phyloP scores from a whole-genome alignment of 1,140 invertebrate genomes.

The Pseudomyrmex pallidus region DNA sequence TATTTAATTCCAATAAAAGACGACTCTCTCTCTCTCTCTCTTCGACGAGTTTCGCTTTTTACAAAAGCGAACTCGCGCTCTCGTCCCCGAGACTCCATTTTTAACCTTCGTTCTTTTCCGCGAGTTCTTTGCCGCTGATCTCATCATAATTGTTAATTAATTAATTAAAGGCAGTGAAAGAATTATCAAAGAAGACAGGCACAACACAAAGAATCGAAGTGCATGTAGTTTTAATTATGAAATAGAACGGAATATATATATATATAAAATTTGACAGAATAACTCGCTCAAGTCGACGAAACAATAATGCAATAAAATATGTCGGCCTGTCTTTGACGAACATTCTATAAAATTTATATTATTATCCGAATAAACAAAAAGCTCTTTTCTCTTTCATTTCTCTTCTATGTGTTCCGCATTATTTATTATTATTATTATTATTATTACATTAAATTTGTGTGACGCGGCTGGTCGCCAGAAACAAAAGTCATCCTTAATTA shows the following conservation, averaged over 20 bases:
- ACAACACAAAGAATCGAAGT: slow-evolving; percentile 22
- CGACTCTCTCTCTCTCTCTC: too few species aligned
- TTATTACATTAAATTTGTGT: neutral
- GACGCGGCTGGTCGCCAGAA: slow-evolving; percentile 30
- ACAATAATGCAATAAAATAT: too few species aligned
- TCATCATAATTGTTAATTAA: slow-evolving; percentile 61
- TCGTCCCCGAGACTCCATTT: slow-evolving; percentile 13
- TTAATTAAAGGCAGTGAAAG: slow-evolving; percentile 55
- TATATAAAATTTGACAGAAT: neutral
- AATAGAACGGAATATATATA: neutral
- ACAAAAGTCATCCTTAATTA: slow-evolving; percentile 56
- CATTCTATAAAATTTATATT: slow-evolving; percentile 4
- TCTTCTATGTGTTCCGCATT: slow-evolving; percentile 5
- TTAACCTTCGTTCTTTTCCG: slow-evolving; percentile 1
- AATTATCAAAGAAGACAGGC: slow-evolving; percentile 37
- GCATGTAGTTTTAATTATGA: neutral
- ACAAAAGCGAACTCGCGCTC: slow-evolving; percentile 23
- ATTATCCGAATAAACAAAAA: slow-evolving; percentile 14
- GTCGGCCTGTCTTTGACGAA: neutral
- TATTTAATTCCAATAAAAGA: slow-evolving; percentile 65
- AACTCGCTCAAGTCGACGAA: too few species aligned
- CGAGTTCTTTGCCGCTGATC: neutral
- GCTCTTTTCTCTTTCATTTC: neutral
- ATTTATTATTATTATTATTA: neutral
- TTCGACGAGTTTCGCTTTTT: slow-evolving; percentile 36